These are phyloP conservation scores for Crotalus helleri DNA, from an alignment of 2,113 vertebrate species.

Conservation along the genomic window DNA sequence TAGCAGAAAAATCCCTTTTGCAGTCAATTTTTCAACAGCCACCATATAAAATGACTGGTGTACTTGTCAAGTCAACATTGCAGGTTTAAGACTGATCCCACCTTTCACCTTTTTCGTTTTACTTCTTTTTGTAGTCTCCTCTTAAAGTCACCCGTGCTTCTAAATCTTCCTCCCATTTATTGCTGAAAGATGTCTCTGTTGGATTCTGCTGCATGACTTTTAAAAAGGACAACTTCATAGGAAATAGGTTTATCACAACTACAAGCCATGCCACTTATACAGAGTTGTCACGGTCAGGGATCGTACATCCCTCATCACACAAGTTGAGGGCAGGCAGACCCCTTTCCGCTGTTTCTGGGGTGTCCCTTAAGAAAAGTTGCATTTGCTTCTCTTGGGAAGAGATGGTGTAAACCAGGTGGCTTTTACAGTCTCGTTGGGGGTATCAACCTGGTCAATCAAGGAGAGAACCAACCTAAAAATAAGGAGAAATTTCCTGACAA, in stretches of 20 bases:
- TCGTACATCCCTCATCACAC: background rate
- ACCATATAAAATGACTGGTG: background rate
- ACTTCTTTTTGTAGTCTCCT: background rate
- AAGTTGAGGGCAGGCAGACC: too few relatives aligned
- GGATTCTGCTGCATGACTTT: background rate
- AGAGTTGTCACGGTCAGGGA: background rate
- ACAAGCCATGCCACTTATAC: background rate
- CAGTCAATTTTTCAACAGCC: constrained; percentile 7
- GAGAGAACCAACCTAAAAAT: too few relatives aligned
- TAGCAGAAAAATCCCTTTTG: background rate
- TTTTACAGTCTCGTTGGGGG: background rate
- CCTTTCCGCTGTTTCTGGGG: background rate
- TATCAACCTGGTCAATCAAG: background rate
- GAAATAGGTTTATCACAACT: background rate
- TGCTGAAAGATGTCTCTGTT: background rate
- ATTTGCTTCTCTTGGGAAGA: background rate
- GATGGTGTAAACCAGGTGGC: background rate
- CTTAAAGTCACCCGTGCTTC: background rate
- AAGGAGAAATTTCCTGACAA: too few relatives aligned
- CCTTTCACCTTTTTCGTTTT: background rate
- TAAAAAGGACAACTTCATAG: background rate
- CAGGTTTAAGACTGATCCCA: background rate
- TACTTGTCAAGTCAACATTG: background rate
- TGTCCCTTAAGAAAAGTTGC: background rate
- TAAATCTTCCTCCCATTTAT: background rate